A percentile compares a stretch with the other conserved stretches of the same genome.
Evolutionary conservation across 2,888 invertebrate genomes (phyloP).

Genomic region (Parnassius apollo): DNA sequence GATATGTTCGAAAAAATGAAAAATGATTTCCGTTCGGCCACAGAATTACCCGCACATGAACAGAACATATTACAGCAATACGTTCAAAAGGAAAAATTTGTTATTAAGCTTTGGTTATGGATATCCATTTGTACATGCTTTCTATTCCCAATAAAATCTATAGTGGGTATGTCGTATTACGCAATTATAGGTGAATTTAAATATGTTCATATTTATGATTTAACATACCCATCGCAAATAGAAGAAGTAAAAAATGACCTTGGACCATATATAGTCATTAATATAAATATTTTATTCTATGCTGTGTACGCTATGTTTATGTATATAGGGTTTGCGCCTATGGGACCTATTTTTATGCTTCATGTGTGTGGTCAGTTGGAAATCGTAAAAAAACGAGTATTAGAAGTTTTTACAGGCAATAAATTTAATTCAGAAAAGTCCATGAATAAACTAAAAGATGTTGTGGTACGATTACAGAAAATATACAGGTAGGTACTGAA

Average conservation of each 20-base stretch:
- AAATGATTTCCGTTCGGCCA: constrained; percentile 39
- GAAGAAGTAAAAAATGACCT: constrained; percentile 38
- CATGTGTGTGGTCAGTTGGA: constrained; percentile 56
- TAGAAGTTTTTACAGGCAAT: constrained; percentile 37
- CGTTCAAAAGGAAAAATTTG: constrained; percentile 34
- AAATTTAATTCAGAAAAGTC: constrained; percentile 31
- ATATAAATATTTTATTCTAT: constrained; percentile 27
- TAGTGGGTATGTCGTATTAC: constrained; percentile 36
- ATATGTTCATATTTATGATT: constrained; percentile 38
- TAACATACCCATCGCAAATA: constrained; percentile 40
- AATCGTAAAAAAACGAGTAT: constrained; percentile 39
- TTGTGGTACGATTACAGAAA: constrained; percentile 40
- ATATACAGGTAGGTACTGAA: constrained; percentile 38
- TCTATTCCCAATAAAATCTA: constrained; percentile 35
- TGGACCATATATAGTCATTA: constrained; percentile 30
- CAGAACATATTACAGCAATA: constrained; percentile 37
- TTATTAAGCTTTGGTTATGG: constrained; percentile 43
- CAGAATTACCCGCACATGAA: constrained; percentile 34
- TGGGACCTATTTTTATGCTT: constrained; percentile 52
- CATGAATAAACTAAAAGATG: constrained; percentile 34
- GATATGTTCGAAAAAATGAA: constrained; percentile 41
- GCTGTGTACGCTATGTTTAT: constrained; percentile 34
- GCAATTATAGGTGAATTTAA: constrained; percentile 34
- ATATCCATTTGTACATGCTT: neutral
- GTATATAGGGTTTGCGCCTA: constrained; percentile 45